phyloP scores from a whole-genome alignment of 2,888 invertebrate species.

The Branchipolynoe longqiensis region DNA sequence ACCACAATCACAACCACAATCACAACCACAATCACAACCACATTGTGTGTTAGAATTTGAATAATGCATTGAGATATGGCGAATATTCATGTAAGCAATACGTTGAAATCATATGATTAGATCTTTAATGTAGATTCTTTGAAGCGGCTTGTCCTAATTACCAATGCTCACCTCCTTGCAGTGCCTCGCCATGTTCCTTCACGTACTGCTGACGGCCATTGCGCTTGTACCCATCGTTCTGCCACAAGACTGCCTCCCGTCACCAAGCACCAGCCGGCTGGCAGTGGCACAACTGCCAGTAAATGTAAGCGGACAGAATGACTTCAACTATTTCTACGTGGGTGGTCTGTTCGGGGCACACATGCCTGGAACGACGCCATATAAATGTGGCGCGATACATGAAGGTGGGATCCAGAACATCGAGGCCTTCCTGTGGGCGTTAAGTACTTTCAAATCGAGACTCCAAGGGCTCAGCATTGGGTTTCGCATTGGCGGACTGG shows the following conservation, averaged over 20 bases:
- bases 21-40: no score
- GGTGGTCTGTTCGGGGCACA: slow-evolving; percentile 76
- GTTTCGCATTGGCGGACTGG: slow-evolving; percentile 73
- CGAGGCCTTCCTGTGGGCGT: slow-evolving; percentile 81
- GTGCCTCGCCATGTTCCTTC: background rate
- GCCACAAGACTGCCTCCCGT: background rate
- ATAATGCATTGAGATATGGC: no score
- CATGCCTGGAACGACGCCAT: slow-evolving; percentile 67
- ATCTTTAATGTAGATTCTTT: no score
- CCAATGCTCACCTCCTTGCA: background rate
- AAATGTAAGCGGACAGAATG: background rate
- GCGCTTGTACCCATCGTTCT: slow-evolving; percentile 6
- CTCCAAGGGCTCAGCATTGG: slow-evolving; percentile 24
- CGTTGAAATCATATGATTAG: no score
- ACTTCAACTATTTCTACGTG: slow-evolving; percentile 71
- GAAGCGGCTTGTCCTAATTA: no score
- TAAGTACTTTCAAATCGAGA: slow-evolving; percentile 68
- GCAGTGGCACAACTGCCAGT: slow-evolving; percentile 12
- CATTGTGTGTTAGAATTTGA: no score
- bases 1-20: no score
- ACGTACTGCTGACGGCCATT: background rate
- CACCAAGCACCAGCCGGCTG: background rate
- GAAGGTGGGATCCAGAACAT: slow-evolving; percentile 76
- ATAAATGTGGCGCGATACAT: slow-evolving; percentile 70
- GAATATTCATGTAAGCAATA: no score